phyloP scores from a whole-genome alignment of 2,888 invertebrate genomes.

The Emesis castigata region DNA sequence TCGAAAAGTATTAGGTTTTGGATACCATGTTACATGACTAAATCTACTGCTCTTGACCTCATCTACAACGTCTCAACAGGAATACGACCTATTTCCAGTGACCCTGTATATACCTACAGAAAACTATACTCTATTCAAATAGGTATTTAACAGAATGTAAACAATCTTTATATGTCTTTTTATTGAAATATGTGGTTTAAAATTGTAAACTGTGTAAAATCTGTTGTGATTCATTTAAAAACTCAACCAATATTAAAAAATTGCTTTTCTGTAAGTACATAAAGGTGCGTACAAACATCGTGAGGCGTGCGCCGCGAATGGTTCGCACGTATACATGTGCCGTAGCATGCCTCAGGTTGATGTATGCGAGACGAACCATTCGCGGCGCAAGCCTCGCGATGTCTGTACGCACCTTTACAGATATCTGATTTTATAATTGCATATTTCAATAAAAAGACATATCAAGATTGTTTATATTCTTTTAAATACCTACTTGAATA shows the following conservation, averaged over 20 bases:
- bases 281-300: slow-evolving; percentile 21
- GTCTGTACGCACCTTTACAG: slow-evolving; percentile 20
- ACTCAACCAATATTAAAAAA: slow-evolving; percentile 12
- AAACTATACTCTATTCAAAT: neutral
- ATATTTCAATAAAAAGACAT: slow-evolving; percentile 10
- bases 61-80: no score
- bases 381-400: slow-evolving; percentile 21
- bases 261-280: slow-evolving; percentile 13
- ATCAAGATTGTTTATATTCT: slow-evolving; percentile 12
- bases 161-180: slow-evolving; percentile 6
- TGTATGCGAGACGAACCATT: slow-evolving; percentile 14
- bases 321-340: slow-evolving; percentile 13
- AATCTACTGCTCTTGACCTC: no score
- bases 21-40: no score
- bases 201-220: slow-evolving; percentile 10
- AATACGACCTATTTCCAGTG: no score
- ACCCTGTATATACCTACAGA: no score
- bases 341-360: slow-evolving; percentile 10
- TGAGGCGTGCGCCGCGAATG: slow-evolving; percentile 10
- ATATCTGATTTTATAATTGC: neutral
- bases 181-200: neutral
- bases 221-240: slow-evolving; percentile 11
- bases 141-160: slow-evolving; percentile 2
- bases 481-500: slow-evolving; percentile 12
- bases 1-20: no score